phyloP scores from a whole-genome alignment of 1,140 invertebrate species.

The Eupristina koningsbergeri region DNA sequence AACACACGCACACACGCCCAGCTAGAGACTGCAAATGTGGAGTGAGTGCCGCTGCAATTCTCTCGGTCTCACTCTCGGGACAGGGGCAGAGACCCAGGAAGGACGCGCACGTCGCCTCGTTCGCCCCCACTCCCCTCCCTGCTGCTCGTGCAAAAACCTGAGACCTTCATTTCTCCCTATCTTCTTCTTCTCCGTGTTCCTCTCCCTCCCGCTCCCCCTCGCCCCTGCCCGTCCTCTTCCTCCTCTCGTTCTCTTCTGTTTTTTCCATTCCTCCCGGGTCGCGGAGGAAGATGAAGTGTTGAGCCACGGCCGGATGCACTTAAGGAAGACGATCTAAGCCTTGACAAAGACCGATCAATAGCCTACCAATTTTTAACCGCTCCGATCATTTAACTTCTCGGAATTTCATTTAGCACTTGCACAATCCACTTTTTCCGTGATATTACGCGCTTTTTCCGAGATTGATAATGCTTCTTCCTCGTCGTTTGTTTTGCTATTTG shows the following conservation, averaged over 20 bases:
- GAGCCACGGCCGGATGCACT: conserved; percentile 47
- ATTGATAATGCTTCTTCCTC: neutral
- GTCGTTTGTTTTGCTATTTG: too few species aligned
- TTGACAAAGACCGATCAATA: conserved; percentile 6
- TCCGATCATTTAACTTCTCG: neutral
- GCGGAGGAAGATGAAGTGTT: conserved; percentile 17
- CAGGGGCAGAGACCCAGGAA: conserved; percentile 73
- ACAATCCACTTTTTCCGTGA: neutral
- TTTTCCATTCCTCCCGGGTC: conserved; percentile 31
- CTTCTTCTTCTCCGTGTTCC: conserved; percentile 43
- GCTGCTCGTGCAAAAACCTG: conserved; percentile 36
- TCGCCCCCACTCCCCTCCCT: conserved; percentile 51
- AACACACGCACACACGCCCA: conserved; percentile 8
- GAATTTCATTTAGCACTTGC: neutral
- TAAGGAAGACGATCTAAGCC: neutral
- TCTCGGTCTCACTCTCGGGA: conserved; percentile 39
- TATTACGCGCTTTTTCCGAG: neutral
- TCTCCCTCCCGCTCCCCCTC: neutral
- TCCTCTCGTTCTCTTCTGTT: neutral
- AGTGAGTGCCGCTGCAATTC: conserved; percentile 25
- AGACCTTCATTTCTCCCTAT: conserved; percentile 49
- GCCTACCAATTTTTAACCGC: neutral
- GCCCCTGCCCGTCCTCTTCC: neutral
- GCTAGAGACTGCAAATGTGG: conserved; percentile 18
- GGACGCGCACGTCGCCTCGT: conserved; percentile 63